phyloP scores from a whole-genome alignment of 1,140 invertebrate species.

The Spodoptera litura region DNA sequence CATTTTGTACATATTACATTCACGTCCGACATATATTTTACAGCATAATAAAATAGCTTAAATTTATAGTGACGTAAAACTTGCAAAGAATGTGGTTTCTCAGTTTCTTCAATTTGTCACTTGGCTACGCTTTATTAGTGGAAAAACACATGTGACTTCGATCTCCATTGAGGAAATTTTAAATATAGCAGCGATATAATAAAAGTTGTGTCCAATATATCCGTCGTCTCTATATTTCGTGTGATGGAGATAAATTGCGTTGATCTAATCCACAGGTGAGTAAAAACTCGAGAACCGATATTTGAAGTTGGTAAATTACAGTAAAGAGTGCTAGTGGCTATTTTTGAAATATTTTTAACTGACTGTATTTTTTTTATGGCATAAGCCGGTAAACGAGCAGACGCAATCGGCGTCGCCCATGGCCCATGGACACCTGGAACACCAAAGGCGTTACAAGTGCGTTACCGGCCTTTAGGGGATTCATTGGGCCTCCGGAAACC shows the following conservation, averaged over 20 bases:
- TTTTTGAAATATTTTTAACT: not conserved
- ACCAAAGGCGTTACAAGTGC: too few species aligned
- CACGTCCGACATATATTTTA: not conserved
- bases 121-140: constrained; percentile 33
- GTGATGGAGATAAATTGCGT: constrained; percentile 24
- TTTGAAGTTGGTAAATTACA: constrained; percentile 1
- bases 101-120: constrained; percentile 38
- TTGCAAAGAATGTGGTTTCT: constrained; percentile 22
- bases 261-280: constrained; percentile 36
- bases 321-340: constrained; percentile 4
- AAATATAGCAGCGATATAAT: constrained; percentile 22
- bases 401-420: too few species aligned
- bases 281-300: constrained; percentile 5
- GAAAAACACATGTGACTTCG: not conserved
- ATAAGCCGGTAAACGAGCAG: too few species aligned
- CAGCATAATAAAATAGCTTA: constrained; percentile 7
- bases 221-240: not conserved
- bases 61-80: constrained; percentile 34
- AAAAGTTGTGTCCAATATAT: constrained; percentile 20
- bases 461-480: too few species aligned
- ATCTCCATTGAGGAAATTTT: not conserved
- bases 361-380: too few species aligned
- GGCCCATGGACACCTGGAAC: too few species aligned
- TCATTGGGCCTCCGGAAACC: too few species aligned
- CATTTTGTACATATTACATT: not conserved